A percentile compares a stretch with the other conserved stretches of the same genome.
phyloP scores from a whole-genome alignment of 1,140 invertebrate species.

The Thaumetopoea pityocampa region DNA sequence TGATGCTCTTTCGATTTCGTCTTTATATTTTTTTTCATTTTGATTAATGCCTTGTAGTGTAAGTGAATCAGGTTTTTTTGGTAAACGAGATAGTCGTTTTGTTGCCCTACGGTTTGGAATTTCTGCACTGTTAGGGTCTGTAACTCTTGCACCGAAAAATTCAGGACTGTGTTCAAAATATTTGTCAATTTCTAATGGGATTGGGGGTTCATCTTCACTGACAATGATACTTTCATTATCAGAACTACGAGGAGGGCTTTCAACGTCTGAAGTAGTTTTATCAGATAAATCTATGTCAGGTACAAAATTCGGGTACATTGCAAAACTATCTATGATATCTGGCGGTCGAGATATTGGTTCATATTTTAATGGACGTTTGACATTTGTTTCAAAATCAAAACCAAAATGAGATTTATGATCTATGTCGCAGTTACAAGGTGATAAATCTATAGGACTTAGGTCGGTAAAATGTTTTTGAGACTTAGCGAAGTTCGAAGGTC shows the following conservation, averaged over 20 bases:
- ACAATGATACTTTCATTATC: conserved; percentile 64
- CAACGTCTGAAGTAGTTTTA: conserved; percentile 56
- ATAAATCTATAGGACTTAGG: conserved; percentile 51
- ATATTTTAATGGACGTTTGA: conserved; percentile 32
- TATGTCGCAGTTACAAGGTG: conserved; percentile 32
- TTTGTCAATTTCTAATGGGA: conserved; percentile 73
- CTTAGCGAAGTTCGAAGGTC: conserved; percentile 32
- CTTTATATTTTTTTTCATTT: conserved; percentile 44
- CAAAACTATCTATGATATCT: conserved; percentile 65
- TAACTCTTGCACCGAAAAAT: conserved; percentile 71
- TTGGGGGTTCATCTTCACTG: conserved; percentile 72
- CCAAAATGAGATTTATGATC: conserved; percentile 25
- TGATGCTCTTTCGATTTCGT: conserved; percentile 56
- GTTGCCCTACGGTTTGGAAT: conserved; percentile 56
- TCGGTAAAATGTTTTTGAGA: conserved; percentile 41
- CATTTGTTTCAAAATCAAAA: conserved; percentile 40
- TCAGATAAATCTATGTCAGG: conserved; percentile 69
- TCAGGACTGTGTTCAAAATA: conserved; percentile 76
- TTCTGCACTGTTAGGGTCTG: conserved; percentile 57
- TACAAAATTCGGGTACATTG: conserved; percentile 67
- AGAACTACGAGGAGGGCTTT: conserved; percentile 62
- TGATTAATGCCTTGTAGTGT: conserved; percentile 52
- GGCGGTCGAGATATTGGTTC: conserved; percentile 39
- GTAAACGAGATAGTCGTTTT: conserved; percentile 50
- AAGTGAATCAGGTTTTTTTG: conserved; percentile 65